phyloP scores from a whole-genome alignment of 2,113 vertebrate genomes.

The Talpa occidentalis region DNA sequence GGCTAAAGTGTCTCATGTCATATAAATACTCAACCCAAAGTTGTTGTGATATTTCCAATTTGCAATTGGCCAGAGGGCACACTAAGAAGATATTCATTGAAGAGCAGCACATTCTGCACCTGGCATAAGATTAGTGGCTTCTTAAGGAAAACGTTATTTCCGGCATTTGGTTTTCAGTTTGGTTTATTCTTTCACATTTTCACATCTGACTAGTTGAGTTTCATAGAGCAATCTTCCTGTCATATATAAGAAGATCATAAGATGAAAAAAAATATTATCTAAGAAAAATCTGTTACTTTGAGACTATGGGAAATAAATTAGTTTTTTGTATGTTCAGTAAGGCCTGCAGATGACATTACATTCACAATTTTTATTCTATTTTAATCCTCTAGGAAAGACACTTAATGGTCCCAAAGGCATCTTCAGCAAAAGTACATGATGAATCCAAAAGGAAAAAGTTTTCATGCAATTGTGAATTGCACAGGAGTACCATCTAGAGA shows the following conservation, averaged over 20 bases:
- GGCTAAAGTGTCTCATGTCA: conserved; percentile 53
- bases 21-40: conserved; percentile 48
- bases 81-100: background rate
- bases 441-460: conserved; percentile 57
- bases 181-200: conserved; percentile 58
- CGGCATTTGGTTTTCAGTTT: conserved; percentile 39
- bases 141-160: conserved; percentile 71
- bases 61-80: conserved; percentile 55
- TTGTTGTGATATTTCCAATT: conserved; percentile 66
- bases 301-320: conserved; percentile 55
- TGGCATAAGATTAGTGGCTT: conserved; percentile 57
- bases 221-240: conserved; percentile 57
- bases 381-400: conserved; percentile 52
- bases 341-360: conserved; percentile 70
- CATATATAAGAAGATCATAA: conserved; percentile 47
- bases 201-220: conserved; percentile 36
- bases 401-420: conserved; percentile 64
- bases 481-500: conserved; percentile 64
- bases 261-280: conserved; percentile 53
- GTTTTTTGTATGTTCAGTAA: conserved; percentile 7
- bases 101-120: conserved; percentile 48
- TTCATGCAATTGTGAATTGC: conserved; percentile 70
- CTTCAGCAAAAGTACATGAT: conserved; percentile 50
- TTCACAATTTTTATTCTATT: conserved; percentile 50
- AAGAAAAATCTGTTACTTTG: conserved; percentile 47